Evolutionary conservation across 2,888 invertebrate genomes (phyloP).

Genomic region (Pammene aurita): DNA sequence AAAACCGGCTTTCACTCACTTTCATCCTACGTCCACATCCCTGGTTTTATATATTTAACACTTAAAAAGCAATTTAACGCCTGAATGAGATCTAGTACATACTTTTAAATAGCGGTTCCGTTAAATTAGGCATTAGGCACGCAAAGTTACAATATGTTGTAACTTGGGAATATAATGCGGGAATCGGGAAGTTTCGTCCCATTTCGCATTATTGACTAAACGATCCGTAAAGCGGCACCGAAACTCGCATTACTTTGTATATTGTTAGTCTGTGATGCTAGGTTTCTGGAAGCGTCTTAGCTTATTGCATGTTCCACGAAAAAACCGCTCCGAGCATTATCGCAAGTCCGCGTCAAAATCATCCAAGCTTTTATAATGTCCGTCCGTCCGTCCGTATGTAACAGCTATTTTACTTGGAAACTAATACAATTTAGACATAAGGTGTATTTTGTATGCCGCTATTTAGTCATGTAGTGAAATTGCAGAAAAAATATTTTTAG

Average conservation of each 20-base stretch:
- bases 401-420: no score
- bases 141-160: slow-evolving; percentile 31
- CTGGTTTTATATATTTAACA: slow-evolving; percentile 6
- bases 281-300: slow-evolving; percentile 46
- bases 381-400: no score
- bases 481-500: no score
- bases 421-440: no score
- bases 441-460: no score
- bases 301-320: neutral
- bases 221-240: slow-evolving; percentile 55
- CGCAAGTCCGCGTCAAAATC: no score
- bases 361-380: no score
- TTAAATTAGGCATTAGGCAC: slow-evolving; percentile 6
- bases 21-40: slow-evolving; percentile 15
- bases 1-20: no score
- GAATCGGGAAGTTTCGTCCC: slow-evolving; percentile 46
- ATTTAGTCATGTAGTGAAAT: no score
- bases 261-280: slow-evolving; percentile 44
- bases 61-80: neutral
- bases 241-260: slow-evolving; percentile 56
- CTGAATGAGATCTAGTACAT: neutral
- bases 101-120: slow-evolving; percentile 1
- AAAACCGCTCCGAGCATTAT: no score
- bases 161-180: slow-evolving; percentile 34
- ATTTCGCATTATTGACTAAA: slow-evolving; percentile 59